Evolutionary conservation across 2,113 vertebrate species (phyloP).

Genomic region (Tinamus guttatus): DNA sequence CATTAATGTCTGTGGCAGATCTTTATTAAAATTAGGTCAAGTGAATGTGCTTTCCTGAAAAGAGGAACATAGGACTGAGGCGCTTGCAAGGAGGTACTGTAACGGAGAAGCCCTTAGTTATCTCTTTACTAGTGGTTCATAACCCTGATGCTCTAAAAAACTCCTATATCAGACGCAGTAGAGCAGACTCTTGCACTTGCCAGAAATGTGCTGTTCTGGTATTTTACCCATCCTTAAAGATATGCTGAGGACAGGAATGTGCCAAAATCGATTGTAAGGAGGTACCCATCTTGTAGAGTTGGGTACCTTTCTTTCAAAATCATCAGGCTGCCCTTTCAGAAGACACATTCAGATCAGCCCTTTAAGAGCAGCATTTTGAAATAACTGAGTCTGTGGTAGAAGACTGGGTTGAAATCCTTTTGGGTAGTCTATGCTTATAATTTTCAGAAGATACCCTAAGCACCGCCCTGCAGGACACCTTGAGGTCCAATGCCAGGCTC

Average conservation of each 20-base stretch:
- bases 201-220: not conserved
- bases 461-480: not conserved
- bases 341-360: not conserved
- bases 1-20: not conserved
- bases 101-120: not conserved
- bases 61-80: not conserved
- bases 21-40: not conserved
- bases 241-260: not conserved
- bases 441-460: not conserved
- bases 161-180: not conserved
- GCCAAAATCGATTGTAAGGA: not conserved
- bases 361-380: not conserved
- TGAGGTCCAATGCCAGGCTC: not conserved
- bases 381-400: not conserved
- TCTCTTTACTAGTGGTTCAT: constrained; percentile 4
- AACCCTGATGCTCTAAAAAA: not conserved
- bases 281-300: not conserved
- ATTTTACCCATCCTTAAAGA: not conserved
- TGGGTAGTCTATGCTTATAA: not conserved
- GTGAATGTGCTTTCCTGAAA: not conserved
- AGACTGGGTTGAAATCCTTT: not conserved
- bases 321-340: not conserved
- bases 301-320: not conserved
- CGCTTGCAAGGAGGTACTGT: not conserved
- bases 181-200: not conserved